Base-by-base conservation (phyloP, 2,113 vertebrate species). In the Myotis lucifugus region DNA sequence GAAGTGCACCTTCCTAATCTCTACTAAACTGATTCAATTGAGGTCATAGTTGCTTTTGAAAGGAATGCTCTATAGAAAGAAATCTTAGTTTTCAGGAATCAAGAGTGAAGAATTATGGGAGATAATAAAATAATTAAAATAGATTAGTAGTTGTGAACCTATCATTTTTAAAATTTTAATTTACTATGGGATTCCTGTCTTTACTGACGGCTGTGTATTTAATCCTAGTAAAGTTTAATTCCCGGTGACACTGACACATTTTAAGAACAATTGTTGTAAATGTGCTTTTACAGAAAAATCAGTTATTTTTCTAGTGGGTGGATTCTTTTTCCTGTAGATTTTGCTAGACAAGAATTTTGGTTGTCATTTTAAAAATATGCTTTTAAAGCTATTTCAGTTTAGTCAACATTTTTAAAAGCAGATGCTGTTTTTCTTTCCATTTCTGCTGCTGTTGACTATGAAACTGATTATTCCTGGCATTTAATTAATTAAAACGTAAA, bases 401-500 rank as follows among this genome's bases (percentile, higher is more conserved):
- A 95, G 95, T 95, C 54, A 88, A 23, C 21, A 94, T 96, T 83
- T 96, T 79, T 10, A 56, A 81, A 97, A 93, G 74, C 91, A 96
- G 85, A 93, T 97, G 85, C 96, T 95, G 52, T 97, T 98, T 97
- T 93, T 94, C 64, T 94, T 94, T 95, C 21, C 48, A 66, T 93
- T 76, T 88, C 56, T 96, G 78, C 56, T 95, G 66, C 48, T 95
- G 32, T 82, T 96, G 85, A 93, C 77, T 93, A 85, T 92, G 48
- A 92, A 95, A 87, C 2, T 54, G 73, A 91, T n/a, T 95, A 86
- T 86, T 94, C 84, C 69, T 96, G 95, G 85, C 78, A 94, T 8
- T 78, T 91, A 78, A 94, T 97, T 85, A 97, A 89, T 88, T 96
- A 95, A 97, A 96, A 96, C 7, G 1, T 96, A 86, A 95, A 95